A percentile compares a stretch with the other conserved stretches of the same genome.
Conservation (phyloP, 2,888 invertebrate species). For the Trichogramma evanescens region DNA sequence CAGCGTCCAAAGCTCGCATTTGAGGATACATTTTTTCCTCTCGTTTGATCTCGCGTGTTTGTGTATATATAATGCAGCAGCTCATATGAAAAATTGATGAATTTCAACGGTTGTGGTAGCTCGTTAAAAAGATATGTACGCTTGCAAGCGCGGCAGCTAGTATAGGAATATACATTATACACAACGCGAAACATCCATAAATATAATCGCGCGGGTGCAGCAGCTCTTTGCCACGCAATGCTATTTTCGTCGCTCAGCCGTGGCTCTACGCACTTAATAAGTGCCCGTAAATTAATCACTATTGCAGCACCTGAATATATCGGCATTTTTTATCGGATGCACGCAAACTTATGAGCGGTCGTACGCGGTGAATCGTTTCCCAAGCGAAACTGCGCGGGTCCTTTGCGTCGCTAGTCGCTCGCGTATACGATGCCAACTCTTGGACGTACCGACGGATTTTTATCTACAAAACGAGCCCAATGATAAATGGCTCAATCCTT, state of each 20-base stretch:
- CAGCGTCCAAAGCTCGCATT: slow-evolving; percentile 26
- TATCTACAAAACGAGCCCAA: too few relatives aligned
- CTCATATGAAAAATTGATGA: slow-evolving; percentile 38
- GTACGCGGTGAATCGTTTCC: too few relatives aligned
- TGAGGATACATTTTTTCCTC: slow-evolving; percentile 26
- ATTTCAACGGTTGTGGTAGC: slow-evolving; percentile 38
- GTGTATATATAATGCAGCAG: not conserved
- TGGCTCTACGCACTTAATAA: slow-evolving; percentile 30
- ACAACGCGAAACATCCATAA: slow-evolving; percentile 27
- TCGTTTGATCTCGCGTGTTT: slow-evolving; percentile 26
- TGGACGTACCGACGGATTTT: not conserved
- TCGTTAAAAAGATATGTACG: slow-evolving; percentile 41
- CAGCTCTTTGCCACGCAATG: slow-evolving; percentile 16
- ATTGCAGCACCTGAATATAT: slow-evolving; percentile 5
- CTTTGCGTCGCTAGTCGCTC: too few relatives aligned
- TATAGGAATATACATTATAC: too few relatives aligned
- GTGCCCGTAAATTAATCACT: slow-evolving; percentile 41
- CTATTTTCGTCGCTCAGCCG: slow-evolving; percentile 31
- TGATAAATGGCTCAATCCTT: too few relatives aligned
- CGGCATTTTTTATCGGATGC: too few relatives aligned
- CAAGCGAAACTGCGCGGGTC: too few relatives aligned
- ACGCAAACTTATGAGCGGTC: too few relatives aligned
- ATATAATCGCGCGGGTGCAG: slow-evolving; percentile 28
- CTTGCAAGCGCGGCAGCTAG: slow-evolving; percentile 23
- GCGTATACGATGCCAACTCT: too few relatives aligned